Base-by-base conservation (phyloP, 2,888 invertebrate species). In the Pasiphila rectangulata region DNA sequence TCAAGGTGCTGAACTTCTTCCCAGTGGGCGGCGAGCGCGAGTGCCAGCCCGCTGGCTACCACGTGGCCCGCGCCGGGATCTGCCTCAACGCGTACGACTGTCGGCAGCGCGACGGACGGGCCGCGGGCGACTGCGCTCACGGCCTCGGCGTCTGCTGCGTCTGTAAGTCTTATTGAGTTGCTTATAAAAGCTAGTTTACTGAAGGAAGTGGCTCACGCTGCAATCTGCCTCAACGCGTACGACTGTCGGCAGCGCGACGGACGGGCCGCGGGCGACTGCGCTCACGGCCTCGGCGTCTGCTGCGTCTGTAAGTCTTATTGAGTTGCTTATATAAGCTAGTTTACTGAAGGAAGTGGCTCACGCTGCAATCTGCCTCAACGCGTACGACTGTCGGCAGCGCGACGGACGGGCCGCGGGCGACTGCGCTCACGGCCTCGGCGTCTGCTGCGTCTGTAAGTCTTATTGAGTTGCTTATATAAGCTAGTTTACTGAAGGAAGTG, bases 1-100 rank as follows among this genome's bases (percentile, higher is more conserved):
- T 87, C 24, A 88, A 87, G 46, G 95, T 95, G 40, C 89, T 96
- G 55, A 95, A 95, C 77, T 94, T 96, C 72, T 95, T 96, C 75
- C 95, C 96, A 0, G 93, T 95, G 46, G 94, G 95, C 1, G 94
- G 94, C 2, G 95, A 94, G 79, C 92, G 94, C 32, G 95, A 96
- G 78, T 96, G 96, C 67, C 78, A 91, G 52, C 93, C 95, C 0
- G 84, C 91, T 63, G 93, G 93, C 12, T 90, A 94, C 59, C 70
- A 93, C n/a, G 92, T 93, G 32, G 91, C 95, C 10, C 90, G 94
- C 40, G 76, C 89, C 61, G 96, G 96, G 43, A 91, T 93, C 64
- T 96, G 96, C 78, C 91, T 95, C 82, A 96, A 96, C 81, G 92
- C 94, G 10, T 96, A 96, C 79, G 95, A 95, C 77, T 96, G 96